Evolutionary conservation across 2,888 invertebrate species (phyloP).

Genomic region (Leptothorax acervorum): DNA sequence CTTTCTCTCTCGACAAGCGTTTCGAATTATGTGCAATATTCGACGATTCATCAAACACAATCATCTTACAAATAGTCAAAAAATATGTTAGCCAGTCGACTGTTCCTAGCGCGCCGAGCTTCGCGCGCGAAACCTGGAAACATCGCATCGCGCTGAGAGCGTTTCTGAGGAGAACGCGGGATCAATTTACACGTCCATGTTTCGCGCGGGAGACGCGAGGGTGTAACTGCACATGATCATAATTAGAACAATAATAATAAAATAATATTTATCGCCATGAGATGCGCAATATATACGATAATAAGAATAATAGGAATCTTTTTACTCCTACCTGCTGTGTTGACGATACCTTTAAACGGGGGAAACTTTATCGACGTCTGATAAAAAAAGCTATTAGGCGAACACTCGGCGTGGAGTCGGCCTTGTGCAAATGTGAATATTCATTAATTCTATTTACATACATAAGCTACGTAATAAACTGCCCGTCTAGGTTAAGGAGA

Average conservation of each 20-base stretch:
- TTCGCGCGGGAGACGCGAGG: constrained; percentile 41
- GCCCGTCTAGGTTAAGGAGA: constrained; percentile 43
- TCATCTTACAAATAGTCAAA: constrained; percentile 17
- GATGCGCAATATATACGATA: constrained; percentile 47
- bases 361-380: constrained; percentile 43
- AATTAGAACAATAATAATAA: constrained; percentile 60
- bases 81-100: constrained; percentile 6
- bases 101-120: not conserved
- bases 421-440: constrained; percentile 45
- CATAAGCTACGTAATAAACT: constrained; percentile 44
- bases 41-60: constrained; percentile 23
- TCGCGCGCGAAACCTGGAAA: constrained; percentile 26
- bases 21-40: constrained; percentile 18
- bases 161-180: not conserved
- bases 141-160: not conserved
- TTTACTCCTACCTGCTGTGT: constrained; percentile 52
- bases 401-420: constrained; percentile 43
- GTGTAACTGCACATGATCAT: constrained; percentile 48
- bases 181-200: constrained; percentile 28
- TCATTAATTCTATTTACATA: constrained; percentile 60
- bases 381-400: constrained; percentile 60
- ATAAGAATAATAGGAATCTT: constrained; percentile 74
- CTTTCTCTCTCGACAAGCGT: constrained; percentile 7
- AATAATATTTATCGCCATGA: constrained; percentile 55
- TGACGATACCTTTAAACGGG: constrained; percentile 40